Percentiles rank a stretch among this genome's conserved stretches.
Conservation (phyloP, 2,888 invertebrate species). For the Dasypolia templi region DNA sequence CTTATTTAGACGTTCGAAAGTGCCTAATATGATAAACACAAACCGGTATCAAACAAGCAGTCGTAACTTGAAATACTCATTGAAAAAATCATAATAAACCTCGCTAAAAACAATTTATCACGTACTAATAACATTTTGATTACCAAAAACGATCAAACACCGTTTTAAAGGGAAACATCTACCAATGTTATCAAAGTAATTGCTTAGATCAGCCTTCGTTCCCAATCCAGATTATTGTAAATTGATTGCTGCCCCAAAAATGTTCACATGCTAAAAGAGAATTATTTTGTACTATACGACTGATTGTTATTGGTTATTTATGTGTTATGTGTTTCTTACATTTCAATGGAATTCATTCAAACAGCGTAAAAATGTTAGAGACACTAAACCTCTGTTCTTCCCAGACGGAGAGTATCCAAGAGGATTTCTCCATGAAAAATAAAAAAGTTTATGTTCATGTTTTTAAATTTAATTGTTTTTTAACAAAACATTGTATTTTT, state of each 20-base stretch:
- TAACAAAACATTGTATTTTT: background rate
- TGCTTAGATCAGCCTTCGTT: slow-evolving; percentile 52
- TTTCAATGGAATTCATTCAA: background rate
- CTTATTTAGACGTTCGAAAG: background rate
- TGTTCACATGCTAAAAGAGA: background rate
- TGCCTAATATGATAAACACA: background rate
- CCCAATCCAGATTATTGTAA: slow-evolving; percentile 47
- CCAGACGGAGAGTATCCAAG: no score
- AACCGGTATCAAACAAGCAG: slow-evolving; percentile 1
- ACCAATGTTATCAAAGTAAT: slow-evolving; percentile 44
- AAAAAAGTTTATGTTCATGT: background rate
- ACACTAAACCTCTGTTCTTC: no score
- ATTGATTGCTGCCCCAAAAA: slow-evolving; percentile 57
- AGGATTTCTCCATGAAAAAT: no score
- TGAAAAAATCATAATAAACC: background rate
- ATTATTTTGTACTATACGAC: background rate
- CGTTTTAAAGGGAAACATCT: slow-evolving; percentile 12
- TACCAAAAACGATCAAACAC: slow-evolving; percentile 38
- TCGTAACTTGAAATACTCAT: background rate
- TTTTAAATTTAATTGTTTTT: background rate
- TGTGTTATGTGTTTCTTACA: background rate
- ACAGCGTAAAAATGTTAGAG: background rate
- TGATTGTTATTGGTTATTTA: background rate
- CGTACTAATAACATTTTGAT: slow-evolving; percentile 7
- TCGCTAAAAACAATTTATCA: background rate